phyloP scores from a whole-genome alignment of 92 coral and sea anemone genomes.

The Heteractis magnifica region DNA sequence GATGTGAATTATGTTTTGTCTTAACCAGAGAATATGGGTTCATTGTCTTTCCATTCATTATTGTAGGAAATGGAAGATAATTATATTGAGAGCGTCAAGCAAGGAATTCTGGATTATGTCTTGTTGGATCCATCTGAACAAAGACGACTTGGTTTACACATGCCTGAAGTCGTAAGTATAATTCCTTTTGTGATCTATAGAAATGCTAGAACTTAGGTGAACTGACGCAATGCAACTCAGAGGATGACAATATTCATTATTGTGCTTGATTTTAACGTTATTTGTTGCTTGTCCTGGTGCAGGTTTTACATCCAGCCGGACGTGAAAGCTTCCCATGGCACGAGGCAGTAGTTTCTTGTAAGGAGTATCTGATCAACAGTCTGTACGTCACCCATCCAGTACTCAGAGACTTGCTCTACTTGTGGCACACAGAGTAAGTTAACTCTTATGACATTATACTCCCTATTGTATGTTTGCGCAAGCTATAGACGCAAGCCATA shows the following conservation, averaged over 20 bases:
- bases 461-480: not conserved
- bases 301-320: slow-evolving; percentile 86
- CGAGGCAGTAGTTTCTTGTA: slow-evolving; percentile 58
- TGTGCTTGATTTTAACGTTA: not conserved
- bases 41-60: not conserved
- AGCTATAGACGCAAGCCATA: not conserved
- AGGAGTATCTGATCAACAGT: slow-evolving; percentile 57
- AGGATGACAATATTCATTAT: not conserved
- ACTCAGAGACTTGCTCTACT: slow-evolving; percentile 66
- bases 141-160: slow-evolving; percentile 83
- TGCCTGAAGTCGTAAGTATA: slow-evolving; percentile 79
- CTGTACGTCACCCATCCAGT: slow-evolving; percentile 82
- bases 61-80: slow-evolving; percentile 90
- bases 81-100: slow-evolving; percentile 77
- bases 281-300: slow-evolving; percentile 5
- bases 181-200: not conserved
- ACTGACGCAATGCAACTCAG: not conserved
- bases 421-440: slow-evolving; percentile 93
- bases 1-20: too few species aligned
- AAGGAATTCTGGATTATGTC: slow-evolving; percentile 91
- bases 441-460: not conserved
- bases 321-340: slow-evolving; percentile 94
- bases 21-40: not conserved
- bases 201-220: not conserved
- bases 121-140: slow-evolving; percentile 87